Evolutionary conservation across 2,888 invertebrate genomes (phyloP), one percentile per base, ranked within the genome.

Genomic region (Heliconius cydno): DNA sequence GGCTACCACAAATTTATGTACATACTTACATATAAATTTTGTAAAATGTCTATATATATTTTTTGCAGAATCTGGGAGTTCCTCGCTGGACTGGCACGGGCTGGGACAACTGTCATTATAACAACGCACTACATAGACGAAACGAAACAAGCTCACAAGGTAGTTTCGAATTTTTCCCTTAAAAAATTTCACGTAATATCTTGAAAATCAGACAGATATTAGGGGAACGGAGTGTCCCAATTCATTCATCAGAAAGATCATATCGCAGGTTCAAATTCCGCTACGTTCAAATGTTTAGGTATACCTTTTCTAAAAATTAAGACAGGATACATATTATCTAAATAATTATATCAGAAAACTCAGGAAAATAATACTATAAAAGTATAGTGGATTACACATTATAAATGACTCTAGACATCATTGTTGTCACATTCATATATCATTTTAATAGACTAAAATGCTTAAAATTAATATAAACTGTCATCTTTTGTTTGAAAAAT

Each of bases 81-180:
- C 91, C 94, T 99, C 78, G 95, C 97, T 7, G 96, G 97, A 81
- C 94, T 98, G 78, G 96, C 98, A 0, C 93, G 96, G 82, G 95
- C 96, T 70, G 96, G 97, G 57, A 96, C 97, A 80, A 97, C 98
- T 12, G 97, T 99, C 77, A 97, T 99, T 80, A 98, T 99, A 79
- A 99, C 99, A 0, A 99, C 99, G 22, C 99, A 99, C 93, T 99
- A 99, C 88, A 98, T 99, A 81, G 99, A 99, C 89, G 99, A 99
- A 93, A 97, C 98, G 5, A 96, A 96, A 68, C 84, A 85, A 79
- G 84, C 84, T 10, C 79, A 85, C 57, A 85, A 83, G 84, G 84
- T 85, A 82, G 0, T 1, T 9, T 57, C 7, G 1, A 65, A 25
- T 15, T 28, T 13, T 65, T 28, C 25, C 7, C 19, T 2, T 7